Base-by-base conservation (phyloP, 2,113 vertebrate species). In the Bettongia penicillata region DNA sequence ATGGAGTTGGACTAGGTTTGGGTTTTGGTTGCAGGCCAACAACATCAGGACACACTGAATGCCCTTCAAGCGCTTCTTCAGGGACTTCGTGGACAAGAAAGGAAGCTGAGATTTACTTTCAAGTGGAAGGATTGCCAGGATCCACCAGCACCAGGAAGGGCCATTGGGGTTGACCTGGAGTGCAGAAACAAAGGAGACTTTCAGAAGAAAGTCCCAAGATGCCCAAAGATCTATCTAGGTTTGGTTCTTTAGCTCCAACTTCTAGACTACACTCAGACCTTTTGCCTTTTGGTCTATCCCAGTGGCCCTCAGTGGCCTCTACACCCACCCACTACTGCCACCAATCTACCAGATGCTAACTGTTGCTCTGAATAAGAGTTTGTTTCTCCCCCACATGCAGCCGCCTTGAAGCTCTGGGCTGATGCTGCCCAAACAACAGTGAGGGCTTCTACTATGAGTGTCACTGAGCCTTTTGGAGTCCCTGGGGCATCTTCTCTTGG, bases 141-240 rank as follows among this genome's bases (percentile, higher is more conserved):
- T 98, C 99, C 99, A 99, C 99, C 99, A 99, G 97, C 99, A 99
- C 99, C 99, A 99, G 50, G 99, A 98, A 26, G 99, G 99, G 12
- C 99, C 99, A 0, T 99, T 98, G 0, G 99, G 99, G 91, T 98
- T 99, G 28, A 98, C 95, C 99, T 99, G 97, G 77, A 98, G 94
- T 0, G 89, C n/a, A 95, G 92, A 37, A 49, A 43, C 96, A 23
- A 92, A 47, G 53, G 0, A 53, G 61, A 84, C 19, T 84, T 84
- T 43, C n/a, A 43, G n/a, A 23, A 84, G 19, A 19, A 84, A 77
- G 57, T 61, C 57, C 57, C 57, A 31, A 12, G 28, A 31, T 68
- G 49, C 93, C 93, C 96, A 91, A 48, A 24, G 43, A 16, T 43
- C 28, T 68, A 31, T 28, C 57, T 68, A 37, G 57, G 11, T 68